These are phyloP conservation scores for Eidolon helvum DNA, from an alignment of 2,113 vertebrate genomes.

Conservation along the genomic window DNA sequence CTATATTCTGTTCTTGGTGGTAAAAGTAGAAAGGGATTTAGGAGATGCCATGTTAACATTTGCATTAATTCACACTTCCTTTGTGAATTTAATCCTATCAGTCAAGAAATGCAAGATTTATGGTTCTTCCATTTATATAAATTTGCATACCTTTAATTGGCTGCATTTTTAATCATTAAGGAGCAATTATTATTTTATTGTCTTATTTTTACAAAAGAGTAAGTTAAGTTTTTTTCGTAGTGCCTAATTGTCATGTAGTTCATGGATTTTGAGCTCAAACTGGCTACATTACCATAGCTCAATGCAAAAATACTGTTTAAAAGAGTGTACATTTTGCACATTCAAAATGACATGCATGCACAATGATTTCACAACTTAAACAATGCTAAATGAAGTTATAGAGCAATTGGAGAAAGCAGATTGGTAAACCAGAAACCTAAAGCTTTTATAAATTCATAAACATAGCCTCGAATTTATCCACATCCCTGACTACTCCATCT, in stretches of 20 bases:
- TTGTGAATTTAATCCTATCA: constrained; percentile 75
- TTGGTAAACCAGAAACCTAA: constrained; percentile 24
- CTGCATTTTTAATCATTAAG: constrained; percentile 67
- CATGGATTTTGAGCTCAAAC: constrained; percentile 39
- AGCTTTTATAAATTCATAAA: constrained; percentile 35
- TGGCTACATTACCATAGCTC: neutral
- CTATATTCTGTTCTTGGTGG: constrained; percentile 71
- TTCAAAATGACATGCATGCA: constrained; percentile 34
- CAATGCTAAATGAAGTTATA: constrained; percentile 53
- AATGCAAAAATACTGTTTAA: neutral
- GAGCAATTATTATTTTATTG: constrained; percentile 57
- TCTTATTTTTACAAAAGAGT: constrained; percentile 34
- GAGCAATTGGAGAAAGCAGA: constrained; percentile 41
- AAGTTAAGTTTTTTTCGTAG: neutral
- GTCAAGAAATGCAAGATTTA: constrained; percentile 71
- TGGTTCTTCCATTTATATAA: constrained; percentile 72
- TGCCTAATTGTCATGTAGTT: neutral
- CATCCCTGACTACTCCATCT: neutral
- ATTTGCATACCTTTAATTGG: constrained; percentile 65
- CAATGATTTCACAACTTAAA: constrained; percentile 43
- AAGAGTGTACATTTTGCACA: constrained; percentile 36
- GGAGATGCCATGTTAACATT: constrained; percentile 77
- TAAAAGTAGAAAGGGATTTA: constrained; percentile 78
- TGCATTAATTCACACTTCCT: constrained; percentile 78
- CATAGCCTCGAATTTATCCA: constrained; percentile 1